Evolutionary conservation across 1,140 invertebrate genomes (phyloP).

Genomic region (Brachionus rotundiformis): DNA sequence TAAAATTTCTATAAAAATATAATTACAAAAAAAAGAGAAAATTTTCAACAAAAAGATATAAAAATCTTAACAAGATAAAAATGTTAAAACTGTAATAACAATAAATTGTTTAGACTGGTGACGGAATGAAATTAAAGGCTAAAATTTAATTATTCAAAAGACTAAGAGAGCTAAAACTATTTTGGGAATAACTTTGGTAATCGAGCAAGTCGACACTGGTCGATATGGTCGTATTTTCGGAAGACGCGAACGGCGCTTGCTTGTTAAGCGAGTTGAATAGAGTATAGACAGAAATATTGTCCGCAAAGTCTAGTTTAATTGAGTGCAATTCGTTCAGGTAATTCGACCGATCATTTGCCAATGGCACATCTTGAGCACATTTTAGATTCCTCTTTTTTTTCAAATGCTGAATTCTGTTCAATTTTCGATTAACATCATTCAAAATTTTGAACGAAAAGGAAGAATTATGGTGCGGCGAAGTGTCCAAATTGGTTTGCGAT

Average conservation of each 20-base stretch:
- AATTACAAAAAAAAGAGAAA: background rate
- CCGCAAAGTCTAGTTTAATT: background rate
- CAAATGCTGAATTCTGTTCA: conserved; percentile 22
- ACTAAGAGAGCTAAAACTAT: background rate
- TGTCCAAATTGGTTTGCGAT: background rate
- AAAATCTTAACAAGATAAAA: conserved; percentile 27
- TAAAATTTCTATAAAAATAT: conserved; percentile 34
- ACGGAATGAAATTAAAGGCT: background rate
- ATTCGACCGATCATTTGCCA: background rate
- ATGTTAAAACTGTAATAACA: background rate
- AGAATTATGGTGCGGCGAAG: background rate
- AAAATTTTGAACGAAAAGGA: conserved; percentile 8
- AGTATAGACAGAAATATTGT: conserved; percentile 20
- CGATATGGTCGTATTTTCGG: conserved; percentile 21
- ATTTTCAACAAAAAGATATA: background rate
- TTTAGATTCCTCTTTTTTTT: background rate
- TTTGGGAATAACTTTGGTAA: background rate
- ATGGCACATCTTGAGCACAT: background rate
- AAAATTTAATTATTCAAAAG: conserved; percentile 26
- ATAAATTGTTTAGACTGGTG: conserved; percentile 1
- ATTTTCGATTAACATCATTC: conserved; percentile 5
- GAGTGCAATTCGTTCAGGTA: conserved; percentile 10
- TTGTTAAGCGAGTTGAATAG: conserved; percentile 16
- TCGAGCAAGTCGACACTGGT: background rate
- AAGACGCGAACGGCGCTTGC: conserved; percentile 13